These are phyloP conservation scores for Neomonachus schauinslandi DNA, from an alignment of 2,113 vertebrate species.

Conservation along the genomic window DNA sequence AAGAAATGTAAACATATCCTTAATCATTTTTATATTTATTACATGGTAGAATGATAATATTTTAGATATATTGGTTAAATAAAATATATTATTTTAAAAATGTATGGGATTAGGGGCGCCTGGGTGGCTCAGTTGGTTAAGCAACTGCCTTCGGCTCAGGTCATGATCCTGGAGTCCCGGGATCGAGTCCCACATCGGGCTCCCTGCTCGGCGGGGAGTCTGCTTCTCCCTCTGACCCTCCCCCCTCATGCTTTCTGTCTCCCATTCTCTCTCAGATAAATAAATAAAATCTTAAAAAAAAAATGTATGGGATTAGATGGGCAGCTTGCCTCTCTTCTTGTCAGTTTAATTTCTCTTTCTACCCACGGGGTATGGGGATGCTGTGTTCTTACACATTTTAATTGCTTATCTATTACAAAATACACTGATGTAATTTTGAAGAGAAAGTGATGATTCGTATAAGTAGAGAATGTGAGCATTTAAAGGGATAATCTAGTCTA, in stretches of 20 bases:
- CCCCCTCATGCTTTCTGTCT: too few species aligned
- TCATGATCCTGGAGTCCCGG: too few species aligned
- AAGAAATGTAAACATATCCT: not conserved
- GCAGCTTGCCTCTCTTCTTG: not conserved
- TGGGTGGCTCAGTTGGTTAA: too few species aligned
- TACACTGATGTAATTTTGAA: constrained; percentile 17
- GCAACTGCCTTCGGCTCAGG: too few species aligned
- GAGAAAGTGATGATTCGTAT: constrained; percentile 4
- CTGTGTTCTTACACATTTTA: constrained; percentile 41
- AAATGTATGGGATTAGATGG: not conserved
- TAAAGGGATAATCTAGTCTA: not conserved
- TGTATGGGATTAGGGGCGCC: not conserved
- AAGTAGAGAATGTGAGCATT: not conserved
- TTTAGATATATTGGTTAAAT: not conserved
- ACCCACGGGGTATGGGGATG: not conserved
- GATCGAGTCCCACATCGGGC: too few species aligned
- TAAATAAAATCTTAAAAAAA: not conserved
- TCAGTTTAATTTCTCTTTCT: constrained; percentile 20
- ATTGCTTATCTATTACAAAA: not conserved
- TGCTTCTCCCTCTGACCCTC: too few species aligned
- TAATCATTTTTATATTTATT: not conserved
- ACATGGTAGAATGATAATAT: not conserved
- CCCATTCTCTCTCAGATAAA: too few species aligned
- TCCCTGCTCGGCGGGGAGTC: too few species aligned
- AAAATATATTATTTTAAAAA: not conserved